Evolutionary conservation across 2,113 vertebrate species (phyloP).

Genomic region (Carettochelys insculpta): DNA sequence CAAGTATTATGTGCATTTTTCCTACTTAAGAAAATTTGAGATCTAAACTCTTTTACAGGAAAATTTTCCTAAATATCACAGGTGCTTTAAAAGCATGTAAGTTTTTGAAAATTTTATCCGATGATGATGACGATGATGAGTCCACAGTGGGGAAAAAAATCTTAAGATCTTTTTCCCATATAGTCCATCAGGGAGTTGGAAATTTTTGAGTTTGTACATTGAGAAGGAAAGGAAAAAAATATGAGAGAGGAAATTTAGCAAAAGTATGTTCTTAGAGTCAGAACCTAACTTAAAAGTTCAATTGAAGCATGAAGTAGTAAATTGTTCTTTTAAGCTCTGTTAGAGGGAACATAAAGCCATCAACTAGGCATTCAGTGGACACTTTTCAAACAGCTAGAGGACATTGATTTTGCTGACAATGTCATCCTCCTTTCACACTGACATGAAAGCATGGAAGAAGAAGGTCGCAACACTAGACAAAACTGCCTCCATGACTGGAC

Average conservation of each 20-base stretch:
- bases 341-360: no score
- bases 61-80: neutral
- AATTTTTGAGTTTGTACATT: slow-evolving; percentile 2
- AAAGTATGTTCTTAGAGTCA: slow-evolving; percentile 3
- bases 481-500: no score
- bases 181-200: neutral
- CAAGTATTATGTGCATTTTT: neutral
- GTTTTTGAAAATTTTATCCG: slow-evolving; percentile 25
- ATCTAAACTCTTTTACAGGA: neutral
- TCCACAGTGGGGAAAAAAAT: slow-evolving; percentile 14
- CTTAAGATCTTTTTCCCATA: neutral
- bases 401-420: no score
- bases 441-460: no score
- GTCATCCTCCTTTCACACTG: no score
- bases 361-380: no score
- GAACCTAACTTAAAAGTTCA: slow-evolving; percentile 4
- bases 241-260: neutral
- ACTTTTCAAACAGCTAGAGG: no score
- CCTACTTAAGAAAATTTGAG: neutral
- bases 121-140: no score
- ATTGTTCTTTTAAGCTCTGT: neutral
- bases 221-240: neutral
- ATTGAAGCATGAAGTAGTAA: neutral
- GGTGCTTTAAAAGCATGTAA: neutral
- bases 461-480: no score